These are phyloP conservation scores for Sphecodes monilicornis DNA, from an alignment of 2,888 invertebrate genomes.

Conservation along the genomic window DNA sequence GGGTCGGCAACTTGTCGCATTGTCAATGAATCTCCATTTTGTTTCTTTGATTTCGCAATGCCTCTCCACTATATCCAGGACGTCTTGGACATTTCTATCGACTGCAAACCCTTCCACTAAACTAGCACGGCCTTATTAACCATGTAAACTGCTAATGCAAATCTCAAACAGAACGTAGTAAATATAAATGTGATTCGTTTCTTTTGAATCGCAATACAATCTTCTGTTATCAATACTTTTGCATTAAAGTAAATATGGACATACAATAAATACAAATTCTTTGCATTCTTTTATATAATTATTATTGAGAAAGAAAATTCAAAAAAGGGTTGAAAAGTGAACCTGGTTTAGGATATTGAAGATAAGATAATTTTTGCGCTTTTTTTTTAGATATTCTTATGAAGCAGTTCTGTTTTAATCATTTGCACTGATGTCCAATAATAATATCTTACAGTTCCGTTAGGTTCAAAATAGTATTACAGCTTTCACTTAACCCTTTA, in stretches of 20 bases:
- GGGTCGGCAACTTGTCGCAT: conserved; percentile 36
- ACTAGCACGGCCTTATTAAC: not conserved
- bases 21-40: conserved; percentile 49
- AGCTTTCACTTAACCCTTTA: too few relatives aligned
- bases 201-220: not conserved
- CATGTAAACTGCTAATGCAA: not conserved
- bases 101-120: not conserved
- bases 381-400: not conserved
- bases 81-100: not conserved
- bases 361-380: not conserved
- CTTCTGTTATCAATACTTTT: not conserved
- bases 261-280: not conserved
- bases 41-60: conserved; percentile 36
- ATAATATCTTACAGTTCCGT: not conserved
- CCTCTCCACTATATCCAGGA: not conserved
- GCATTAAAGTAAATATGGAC: not conserved
- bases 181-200: not conserved
- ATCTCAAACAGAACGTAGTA: too few relatives aligned
- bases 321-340: not conserved
- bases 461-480: not conserved
- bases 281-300: not conserved
- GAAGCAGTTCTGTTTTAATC: not conserved
- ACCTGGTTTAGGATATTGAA: not conserved
- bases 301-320: not conserved
- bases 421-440: not conserved